Percentiles rank a stretch among this genome's conserved stretches.
Evolutionary conservation across 1,140 invertebrate genomes (phyloP).

Genomic region (Arctopsyche grandis): DNA sequence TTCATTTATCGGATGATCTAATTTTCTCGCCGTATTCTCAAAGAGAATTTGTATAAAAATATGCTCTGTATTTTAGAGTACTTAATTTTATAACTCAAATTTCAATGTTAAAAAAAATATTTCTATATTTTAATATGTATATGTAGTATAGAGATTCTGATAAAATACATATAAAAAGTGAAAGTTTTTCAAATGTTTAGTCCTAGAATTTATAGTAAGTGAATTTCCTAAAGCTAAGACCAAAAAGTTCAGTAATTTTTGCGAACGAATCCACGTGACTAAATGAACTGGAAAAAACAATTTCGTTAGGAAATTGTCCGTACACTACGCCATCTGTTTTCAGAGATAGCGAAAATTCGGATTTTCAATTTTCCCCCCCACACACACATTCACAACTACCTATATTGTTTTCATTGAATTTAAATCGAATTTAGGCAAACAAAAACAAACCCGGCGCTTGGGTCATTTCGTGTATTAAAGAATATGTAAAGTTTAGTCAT

Average conservation of each 20-base stretch:
- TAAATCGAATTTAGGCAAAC: neutral
- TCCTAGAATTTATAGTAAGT: no score
- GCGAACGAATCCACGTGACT: neutral
- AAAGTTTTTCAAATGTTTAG: no score
- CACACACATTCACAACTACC: neutral
- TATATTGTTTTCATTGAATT: neutral
- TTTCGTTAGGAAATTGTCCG: constrained; percentile 16
- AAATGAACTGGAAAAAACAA: constrained; percentile 26
- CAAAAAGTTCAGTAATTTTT: neutral
- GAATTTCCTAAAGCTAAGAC: neutral
- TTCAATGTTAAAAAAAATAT: no score
- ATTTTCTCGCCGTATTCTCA: neutral
- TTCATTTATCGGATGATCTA: constrained; percentile 3
- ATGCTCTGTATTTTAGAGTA: no score
- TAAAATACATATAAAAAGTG: no score
- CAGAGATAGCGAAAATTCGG: constrained; percentile 6
- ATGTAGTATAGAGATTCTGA: no score
- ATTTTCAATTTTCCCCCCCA: neutral
- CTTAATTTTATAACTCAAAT: no score
- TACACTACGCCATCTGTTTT: neutral
- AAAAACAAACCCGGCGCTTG: neutral
- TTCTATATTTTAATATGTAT: no score
- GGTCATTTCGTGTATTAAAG: neutral
- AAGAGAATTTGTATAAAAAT: no score
- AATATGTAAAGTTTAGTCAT: neutral